These are phyloP conservation scores for Aphidoletes aphidimyza DNA, from an alignment of 2,888 invertebrate genomes.

Conservation along the genomic window DNA sequence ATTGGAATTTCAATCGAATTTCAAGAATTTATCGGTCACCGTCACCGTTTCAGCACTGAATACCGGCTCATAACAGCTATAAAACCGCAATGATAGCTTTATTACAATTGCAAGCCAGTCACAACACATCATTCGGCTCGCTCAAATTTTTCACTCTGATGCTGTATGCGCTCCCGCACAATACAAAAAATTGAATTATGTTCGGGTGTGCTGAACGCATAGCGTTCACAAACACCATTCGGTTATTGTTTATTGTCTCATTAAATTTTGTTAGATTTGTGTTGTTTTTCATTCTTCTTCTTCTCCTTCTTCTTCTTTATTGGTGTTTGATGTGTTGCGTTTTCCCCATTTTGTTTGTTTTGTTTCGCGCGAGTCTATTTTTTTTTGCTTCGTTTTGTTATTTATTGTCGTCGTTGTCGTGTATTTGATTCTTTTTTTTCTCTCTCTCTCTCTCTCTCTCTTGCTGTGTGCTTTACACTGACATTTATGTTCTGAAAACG, in stretches of 20 bases:
- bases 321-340: neutral
- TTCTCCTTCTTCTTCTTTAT: constrained; percentile 5
- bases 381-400: too few species aligned
- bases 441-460: too few species aligned
- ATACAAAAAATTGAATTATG: neutral
- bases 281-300: too few species aligned
- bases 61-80: neutral
- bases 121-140: constrained; percentile 25
- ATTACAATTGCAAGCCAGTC: neutral
- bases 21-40: neutral
- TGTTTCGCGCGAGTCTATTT: too few species aligned
- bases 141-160: too few species aligned
- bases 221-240: neutral
- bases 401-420: too few species aligned
- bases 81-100: constrained; percentile 32
- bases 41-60: neutral
- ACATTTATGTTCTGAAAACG: constrained; percentile 41
- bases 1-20: neutral
- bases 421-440: too few species aligned
- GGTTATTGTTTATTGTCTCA: constrained; percentile 32
- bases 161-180: neutral
- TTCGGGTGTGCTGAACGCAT: neutral
- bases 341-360: too few species aligned
- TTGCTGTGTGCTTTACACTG: too few species aligned
- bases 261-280: constrained; percentile 48